Percentiles rank a stretch among this genome's conserved stretches.
phyloP scores from a whole-genome alignment of 2,797 vertebrate species.

The Semaprochilodus insignis region DNA sequence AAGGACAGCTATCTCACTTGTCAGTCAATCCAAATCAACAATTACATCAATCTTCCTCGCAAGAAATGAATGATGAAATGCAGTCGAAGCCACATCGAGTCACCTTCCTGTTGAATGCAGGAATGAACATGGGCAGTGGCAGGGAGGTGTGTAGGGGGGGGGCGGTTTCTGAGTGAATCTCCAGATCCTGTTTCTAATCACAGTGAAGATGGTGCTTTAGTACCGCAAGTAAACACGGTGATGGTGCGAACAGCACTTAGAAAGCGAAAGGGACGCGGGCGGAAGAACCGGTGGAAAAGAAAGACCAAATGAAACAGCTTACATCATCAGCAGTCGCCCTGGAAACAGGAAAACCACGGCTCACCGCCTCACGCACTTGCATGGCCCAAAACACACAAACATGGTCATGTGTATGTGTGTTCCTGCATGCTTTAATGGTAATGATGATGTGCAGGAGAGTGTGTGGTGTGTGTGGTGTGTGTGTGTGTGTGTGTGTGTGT shows the following conservation, averaged over 20 bases:
- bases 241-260: constrained; percentile 45
- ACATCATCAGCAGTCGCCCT: constrained; percentile 51
- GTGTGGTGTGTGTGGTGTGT: constrained; percentile 5
- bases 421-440: constrained; percentile 41
- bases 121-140: not conserved
- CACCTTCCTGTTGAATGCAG: not conserved
- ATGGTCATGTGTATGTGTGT: constrained; percentile 9
- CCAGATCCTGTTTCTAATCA: constrained; percentile 21
- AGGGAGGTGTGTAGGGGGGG: not conserved
- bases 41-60: constrained; percentile 3
- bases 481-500: constrained; percentile 29
- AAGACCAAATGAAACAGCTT: constrained; percentile 12
- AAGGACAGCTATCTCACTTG: not conserved
- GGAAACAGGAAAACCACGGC: constrained; percentile 53
- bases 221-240: constrained; percentile 18
- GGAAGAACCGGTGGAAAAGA: constrained; percentile 17
- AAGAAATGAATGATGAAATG: not conserved
- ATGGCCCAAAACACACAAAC: constrained; percentile 27
- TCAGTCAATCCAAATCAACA: constrained; percentile 11
- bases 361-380: constrained; percentile 30
- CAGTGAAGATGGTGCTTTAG: constrained; percentile 21
- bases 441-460: constrained; percentile 45
- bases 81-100: not conserved
- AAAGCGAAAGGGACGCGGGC: constrained; percentile 29
- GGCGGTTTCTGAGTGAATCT: not conserved